Evolutionary conservation across 2,113 vertebrate genomes (phyloP), one percentile per base, ranked within the genome.

Genomic region (Labrus mixtus): DNA sequence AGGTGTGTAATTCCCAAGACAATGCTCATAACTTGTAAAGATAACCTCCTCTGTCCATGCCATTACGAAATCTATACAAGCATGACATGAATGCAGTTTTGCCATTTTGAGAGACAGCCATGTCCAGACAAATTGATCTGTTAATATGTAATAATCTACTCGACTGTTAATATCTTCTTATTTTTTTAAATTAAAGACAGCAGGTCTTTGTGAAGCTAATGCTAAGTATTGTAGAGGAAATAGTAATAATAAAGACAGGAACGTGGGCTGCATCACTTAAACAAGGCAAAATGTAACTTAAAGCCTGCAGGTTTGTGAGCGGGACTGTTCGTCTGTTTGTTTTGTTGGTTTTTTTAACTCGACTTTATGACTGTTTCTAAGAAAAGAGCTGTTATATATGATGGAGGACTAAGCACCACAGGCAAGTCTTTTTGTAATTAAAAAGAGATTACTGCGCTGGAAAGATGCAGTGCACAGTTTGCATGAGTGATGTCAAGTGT

Each of bases 321-420:
- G 53, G 62, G 29, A 6, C 29, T 33, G 29, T 33, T 33, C 2
- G 25, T 25, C 25, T 25, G 25, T 25, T 25, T 19, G 41, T 48
- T 33, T 45, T 22, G 0, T 68, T 71, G 33, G 68, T 63, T 57
- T 58, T 54, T 68, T 68, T 51, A 68, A 61, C 41, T 81, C 43
- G 87, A 91, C 90, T 90, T 82, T 62, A 91, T 79, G 90, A 94
- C 93, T 94, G 91, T 94, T 94, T 87, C 68, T 76, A 78, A 66
- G 70, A 83, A 70, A 72, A 71, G 84, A 90, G 83, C 79, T 90
- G 75, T 85, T 89, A 61, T 78, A 68, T 82, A 39, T 39, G 16
- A 82, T 54, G 54, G 13, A 59, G 59, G 46, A 65, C 65, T 45
- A 19, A 67, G 8, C 37, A 50, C 36, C 73, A 75, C 41, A 55